phyloP scores from a whole-genome alignment of 2,888 invertebrate genomes.

The Limnephilus marmoratus region DNA sequence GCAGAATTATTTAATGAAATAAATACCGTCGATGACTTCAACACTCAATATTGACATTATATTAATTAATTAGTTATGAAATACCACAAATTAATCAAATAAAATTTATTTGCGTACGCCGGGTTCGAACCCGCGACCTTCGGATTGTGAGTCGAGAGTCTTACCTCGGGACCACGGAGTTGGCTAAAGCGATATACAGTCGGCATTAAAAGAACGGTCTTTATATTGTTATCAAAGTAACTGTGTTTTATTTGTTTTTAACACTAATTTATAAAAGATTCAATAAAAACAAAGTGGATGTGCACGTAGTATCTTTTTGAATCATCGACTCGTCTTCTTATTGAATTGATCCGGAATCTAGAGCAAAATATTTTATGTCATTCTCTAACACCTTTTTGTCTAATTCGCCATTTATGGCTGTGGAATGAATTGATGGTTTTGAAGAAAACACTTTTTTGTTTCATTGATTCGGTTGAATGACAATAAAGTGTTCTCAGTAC shows the following conservation, averaged over 20 bases:
- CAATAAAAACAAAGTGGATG: neutral
- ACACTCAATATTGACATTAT: too few species aligned
- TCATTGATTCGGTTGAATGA: neutral
- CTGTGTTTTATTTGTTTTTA: neutral
- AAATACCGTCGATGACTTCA: too few species aligned
- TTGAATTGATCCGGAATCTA: neutral
- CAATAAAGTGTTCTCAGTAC: neutral
- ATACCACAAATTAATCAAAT: too few species aligned
- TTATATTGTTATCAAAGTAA: neutral
- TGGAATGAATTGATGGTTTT: neutral
- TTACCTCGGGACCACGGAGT: too few species aligned
- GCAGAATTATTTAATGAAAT: too few species aligned
- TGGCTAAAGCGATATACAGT: neutral
- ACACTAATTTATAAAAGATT: neutral
- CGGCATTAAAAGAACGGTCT: neutral
- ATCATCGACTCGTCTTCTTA: neutral
- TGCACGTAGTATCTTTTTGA: neutral
- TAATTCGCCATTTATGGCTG: neutral
- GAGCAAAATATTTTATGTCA: neutral
- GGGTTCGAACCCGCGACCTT: too few species aligned
- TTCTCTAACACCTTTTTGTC: neutral
- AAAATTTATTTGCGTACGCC: too few species aligned
- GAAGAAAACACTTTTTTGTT: neutral
- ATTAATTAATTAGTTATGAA: too few species aligned
- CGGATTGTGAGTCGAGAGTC: too few species aligned